A percentile compares a stretch with the other conserved stretches of the same genome.
Evolutionary conservation across 2,888 invertebrate genomes (phyloP).

Genomic region (Platycnemis pennipes): DNA sequence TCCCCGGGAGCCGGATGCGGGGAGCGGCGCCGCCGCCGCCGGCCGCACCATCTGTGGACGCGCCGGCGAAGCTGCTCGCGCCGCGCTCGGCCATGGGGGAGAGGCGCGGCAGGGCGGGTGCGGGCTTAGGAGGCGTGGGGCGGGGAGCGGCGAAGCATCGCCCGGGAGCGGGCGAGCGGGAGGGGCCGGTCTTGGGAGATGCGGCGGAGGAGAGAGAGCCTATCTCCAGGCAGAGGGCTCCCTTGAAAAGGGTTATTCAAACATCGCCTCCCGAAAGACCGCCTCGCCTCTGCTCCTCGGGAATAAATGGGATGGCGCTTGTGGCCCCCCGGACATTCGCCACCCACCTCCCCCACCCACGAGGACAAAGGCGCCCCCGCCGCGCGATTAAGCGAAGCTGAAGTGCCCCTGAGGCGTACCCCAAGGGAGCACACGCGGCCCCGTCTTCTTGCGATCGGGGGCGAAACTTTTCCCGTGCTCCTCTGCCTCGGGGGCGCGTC

Average conservation of each 20-base stretch:
- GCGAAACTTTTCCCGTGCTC: too few species aligned
- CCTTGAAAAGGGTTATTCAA: neutral
- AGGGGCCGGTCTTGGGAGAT: neutral
- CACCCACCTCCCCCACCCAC: too few species aligned
- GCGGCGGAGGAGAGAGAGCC: neutral
- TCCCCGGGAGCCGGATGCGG: neutral
- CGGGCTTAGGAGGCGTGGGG: neutral
- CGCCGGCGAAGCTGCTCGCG: neutral
- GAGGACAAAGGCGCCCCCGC: too few species aligned
- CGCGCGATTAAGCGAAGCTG: neutral
- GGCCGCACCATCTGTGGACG: conserved; percentile 7
- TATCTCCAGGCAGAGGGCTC: neutral
- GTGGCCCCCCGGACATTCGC: too few species aligned
- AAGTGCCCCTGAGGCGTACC: too few species aligned
- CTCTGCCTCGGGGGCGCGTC: too few species aligned
- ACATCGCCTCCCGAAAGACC: neutral
- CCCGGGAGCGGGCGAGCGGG: neutral
- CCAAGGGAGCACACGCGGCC: neutral
- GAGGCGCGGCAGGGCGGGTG: neutral
- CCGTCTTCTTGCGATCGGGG: neutral
- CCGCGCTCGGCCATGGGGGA: neutral
- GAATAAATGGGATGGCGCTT: neutral
- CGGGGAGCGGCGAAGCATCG: neutral
- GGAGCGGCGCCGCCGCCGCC: neutral
- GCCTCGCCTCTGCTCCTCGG: neutral